Evolutionary conservation across 2,113 vertebrate genomes (phyloP).

Genomic region (Pachyramphus minor): DNA sequence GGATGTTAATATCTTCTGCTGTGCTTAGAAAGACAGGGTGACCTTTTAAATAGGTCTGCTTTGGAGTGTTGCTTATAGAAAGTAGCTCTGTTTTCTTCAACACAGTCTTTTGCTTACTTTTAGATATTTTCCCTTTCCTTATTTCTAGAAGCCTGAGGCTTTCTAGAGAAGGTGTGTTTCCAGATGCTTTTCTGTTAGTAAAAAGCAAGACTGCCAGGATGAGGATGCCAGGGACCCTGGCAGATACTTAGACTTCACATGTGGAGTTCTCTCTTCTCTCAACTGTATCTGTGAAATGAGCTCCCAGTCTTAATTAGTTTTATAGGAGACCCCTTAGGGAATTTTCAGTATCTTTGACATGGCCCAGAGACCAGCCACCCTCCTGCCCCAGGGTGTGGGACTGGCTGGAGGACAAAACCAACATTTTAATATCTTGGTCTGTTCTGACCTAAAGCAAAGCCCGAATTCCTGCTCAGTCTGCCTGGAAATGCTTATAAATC

Average conservation of each 20-base stretch:
- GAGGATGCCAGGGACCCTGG: neutral
- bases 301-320: neutral
- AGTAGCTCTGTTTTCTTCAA: neutral
- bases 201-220: neutral
- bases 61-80: neutral
- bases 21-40: neutral
- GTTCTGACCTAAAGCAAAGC: neutral
- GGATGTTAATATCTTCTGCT: neutral
- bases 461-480: neutral
- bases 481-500: neutral
- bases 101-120: neutral
- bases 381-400: neutral
- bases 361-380: neutral
- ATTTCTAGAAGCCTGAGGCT: neutral
- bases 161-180: neutral
- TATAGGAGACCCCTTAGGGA: neutral
- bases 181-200: neutral
- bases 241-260: neutral
- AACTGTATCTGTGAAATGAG: rapidly evolving
- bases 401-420: neutral
- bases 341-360: neutral
- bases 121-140: neutral
- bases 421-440: neutral
- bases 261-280: neutral
- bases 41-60: slow-evolving; percentile 1